Conservation (phyloP, 2,113 vertebrate species). For the Gadus chalcogrammus region DNA sequence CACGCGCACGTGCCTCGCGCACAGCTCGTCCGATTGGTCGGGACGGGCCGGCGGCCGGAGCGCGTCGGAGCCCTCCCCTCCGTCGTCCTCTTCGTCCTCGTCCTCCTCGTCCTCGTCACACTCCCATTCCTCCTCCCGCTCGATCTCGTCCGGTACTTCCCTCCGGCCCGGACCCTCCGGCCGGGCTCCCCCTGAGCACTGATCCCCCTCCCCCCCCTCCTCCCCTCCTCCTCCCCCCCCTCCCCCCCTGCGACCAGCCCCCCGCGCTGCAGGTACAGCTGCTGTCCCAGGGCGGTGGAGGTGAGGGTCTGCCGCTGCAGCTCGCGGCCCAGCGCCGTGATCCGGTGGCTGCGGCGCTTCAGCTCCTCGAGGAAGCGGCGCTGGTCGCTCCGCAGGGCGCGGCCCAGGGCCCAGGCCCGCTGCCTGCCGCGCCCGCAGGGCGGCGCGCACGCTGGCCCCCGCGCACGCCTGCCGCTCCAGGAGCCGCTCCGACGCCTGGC, state of each 20-base stretch:
- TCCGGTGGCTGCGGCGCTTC: constrained; percentile 87
- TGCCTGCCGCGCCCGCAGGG: constrained; percentile 83
- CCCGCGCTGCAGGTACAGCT: constrained; percentile 81
- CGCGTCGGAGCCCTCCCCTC: constrained; percentile 37
- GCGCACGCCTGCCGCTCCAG: constrained; percentile 79
- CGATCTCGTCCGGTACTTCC: constrained; percentile 25
- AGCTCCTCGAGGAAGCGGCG: constrained; percentile 90
- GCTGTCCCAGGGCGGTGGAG: constrained; percentile 82
- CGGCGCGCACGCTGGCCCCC: constrained; percentile 75
- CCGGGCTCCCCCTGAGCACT: too few relatives aligned
- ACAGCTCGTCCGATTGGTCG: constrained; percentile 41
- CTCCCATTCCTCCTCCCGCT: constrained; percentile 18
- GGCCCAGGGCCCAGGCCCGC: constrained; percentile 80
- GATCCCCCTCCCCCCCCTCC: constrained; percentile 7
- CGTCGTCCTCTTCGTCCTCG: constrained; percentile 20
- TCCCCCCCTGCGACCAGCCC: constrained; percentile 36
- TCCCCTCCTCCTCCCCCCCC: constrained; percentile 21
- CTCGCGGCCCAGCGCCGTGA: constrained; percentile 84
- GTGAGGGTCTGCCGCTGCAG: constrained; percentile 87
- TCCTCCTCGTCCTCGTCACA: constrained; percentile 24
- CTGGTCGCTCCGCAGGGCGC: constrained; percentile 83
- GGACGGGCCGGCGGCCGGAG: constrained; percentile 48
- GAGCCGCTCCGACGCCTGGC: constrained; percentile 77
- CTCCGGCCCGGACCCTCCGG: too few relatives aligned
- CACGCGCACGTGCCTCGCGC: constrained; percentile 46